Percentiles rank a stretch among this genome's conserved stretches.
These are phyloP conservation scores for Trisateles emortualis DNA, from an alignment of 2,888 invertebrate species.

Conservation along the genomic window DNA sequence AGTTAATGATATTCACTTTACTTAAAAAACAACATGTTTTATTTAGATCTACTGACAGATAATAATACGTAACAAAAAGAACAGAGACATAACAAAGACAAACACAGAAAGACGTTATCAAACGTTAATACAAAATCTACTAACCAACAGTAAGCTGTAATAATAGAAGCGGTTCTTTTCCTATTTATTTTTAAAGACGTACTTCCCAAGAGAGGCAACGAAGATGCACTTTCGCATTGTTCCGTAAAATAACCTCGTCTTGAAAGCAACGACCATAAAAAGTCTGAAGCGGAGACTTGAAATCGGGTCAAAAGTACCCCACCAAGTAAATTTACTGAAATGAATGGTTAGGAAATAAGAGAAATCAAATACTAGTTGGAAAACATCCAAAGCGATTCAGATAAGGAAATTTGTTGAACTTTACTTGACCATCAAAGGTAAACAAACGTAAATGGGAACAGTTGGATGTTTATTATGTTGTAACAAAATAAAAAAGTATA, in stretches of 20 bases:
- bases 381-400: conserved; percentile 51
- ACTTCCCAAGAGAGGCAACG: conserved; percentile 38
- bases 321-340: conserved; percentile 59
- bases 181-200: conserved; percentile 53
- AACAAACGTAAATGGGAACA: conserved; percentile 32
- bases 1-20: no score
- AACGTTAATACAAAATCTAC: conserved; percentile 48
- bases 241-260: conserved; percentile 65
- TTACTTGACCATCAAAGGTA: conserved; percentile 32
- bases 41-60: neutral
- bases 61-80: neutral
- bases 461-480: conserved; percentile 27
- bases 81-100: conserved; percentile 25
- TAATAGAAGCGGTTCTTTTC: conserved; percentile 54
- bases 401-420: conserved; percentile 44
- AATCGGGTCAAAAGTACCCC: conserved; percentile 58
- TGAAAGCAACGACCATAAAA: conserved; percentile 65
- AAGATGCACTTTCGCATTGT: conserved; percentile 58
- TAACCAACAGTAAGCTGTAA: conserved; percentile 42
- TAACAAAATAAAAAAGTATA: no score
- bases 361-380: conserved; percentile 63
- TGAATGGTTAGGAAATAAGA: conserved; percentile 53
- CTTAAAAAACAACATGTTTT: no score
- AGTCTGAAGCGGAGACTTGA: conserved; percentile 51
- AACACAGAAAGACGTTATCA: conserved; percentile 37